Evolutionary conservation across 1,140 invertebrate genomes (phyloP), one percentile per base, ranked within the genome.

Genomic region (Caenorhabditis inopinata): DNA sequence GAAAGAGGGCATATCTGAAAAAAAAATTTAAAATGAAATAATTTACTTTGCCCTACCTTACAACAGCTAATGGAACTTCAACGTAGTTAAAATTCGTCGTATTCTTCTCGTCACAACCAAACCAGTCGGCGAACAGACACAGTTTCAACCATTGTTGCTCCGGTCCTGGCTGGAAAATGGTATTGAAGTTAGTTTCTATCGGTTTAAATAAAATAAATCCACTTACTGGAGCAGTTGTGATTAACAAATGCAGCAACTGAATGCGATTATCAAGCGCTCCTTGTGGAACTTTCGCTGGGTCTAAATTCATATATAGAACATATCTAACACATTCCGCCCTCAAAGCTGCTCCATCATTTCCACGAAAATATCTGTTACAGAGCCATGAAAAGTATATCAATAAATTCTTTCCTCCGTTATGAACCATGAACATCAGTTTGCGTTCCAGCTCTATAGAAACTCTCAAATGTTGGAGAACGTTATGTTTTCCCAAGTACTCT

Each of bases 71-170:
- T 2, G 58, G 32, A 0, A 21, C 1, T 38, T 68, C 58, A n/a
- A 68, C 58, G 12, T 38, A 68, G 11, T 6, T 38, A 9, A 38
- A 68, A 21, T 68, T 68, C 16, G 32, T 21, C 25, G 25, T 4
- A 68, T 68, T 68, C 58, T 16, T 38, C 3, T 68, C 58, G 18
- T 68, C 58, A 68, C 58, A 68, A n/a, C 58, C 58, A 12, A 68
- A 68, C 58, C 58, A 68, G 27, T 68, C 58, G n/a, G 32, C 32
- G n/a, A 68, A 68, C 0, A 68, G 32, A n/a, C 58, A 68, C 5
- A 68, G 32, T 38, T 68, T 68, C 5, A 68, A 18, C 29, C 29
- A 68, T 68, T 68, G 58, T 68, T 38, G 58, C 11, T 68, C 58
- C 0, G 29, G 32, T 11, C 25, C 58, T 3, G 58, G n/a, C 58